Conservation (phyloP, 2,797 vertebrate genomes). For the Tadarida brasiliensis region DNA sequence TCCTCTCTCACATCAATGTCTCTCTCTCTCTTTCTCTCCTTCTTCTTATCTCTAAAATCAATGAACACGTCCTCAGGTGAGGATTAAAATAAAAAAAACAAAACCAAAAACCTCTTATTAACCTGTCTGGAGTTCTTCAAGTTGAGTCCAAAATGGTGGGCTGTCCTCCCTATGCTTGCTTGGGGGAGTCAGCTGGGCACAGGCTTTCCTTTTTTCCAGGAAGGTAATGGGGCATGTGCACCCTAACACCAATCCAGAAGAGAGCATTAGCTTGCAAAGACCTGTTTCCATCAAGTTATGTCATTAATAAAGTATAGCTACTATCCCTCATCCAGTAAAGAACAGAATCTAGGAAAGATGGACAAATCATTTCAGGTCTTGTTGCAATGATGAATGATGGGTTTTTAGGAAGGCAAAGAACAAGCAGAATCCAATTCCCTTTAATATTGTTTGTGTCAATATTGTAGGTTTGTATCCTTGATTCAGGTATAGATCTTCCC, state of each 20-base stretch:
- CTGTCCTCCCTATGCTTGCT: neutral
- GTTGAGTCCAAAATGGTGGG: neutral
- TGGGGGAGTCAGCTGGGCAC: conserved; percentile 50
- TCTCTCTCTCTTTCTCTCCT: too few relatives aligned
- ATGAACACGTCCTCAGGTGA: too few relatives aligned
- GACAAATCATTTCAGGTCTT: conserved; percentile 54
- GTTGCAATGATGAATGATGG: conserved; percentile 61
- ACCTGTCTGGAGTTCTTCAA: neutral
- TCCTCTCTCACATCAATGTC: too few relatives aligned
- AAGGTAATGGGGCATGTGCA: conserved; percentile 22
- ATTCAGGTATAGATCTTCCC: conserved; percentile 60
- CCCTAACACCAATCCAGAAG: conserved; percentile 63
- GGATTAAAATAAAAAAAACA: too few relatives aligned
- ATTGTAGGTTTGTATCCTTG: conserved; percentile 27
- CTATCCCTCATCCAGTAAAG: conserved; percentile 58
- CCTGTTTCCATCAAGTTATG: conserved; percentile 65
- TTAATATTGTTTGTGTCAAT: neutral
- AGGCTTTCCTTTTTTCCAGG: conserved; percentile 57
- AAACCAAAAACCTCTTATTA: neutral
- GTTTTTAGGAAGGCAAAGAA: conserved; percentile 56
- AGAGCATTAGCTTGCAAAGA: conserved; percentile 70
- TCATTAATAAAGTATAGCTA: conserved; percentile 66
- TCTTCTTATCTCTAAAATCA: too few relatives aligned
- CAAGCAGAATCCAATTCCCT: conserved; percentile 22
- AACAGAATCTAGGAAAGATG: conserved; percentile 61